phyloP scores from a whole-genome alignment of 2,113 vertebrate species.

The Marmota monax region DNA sequence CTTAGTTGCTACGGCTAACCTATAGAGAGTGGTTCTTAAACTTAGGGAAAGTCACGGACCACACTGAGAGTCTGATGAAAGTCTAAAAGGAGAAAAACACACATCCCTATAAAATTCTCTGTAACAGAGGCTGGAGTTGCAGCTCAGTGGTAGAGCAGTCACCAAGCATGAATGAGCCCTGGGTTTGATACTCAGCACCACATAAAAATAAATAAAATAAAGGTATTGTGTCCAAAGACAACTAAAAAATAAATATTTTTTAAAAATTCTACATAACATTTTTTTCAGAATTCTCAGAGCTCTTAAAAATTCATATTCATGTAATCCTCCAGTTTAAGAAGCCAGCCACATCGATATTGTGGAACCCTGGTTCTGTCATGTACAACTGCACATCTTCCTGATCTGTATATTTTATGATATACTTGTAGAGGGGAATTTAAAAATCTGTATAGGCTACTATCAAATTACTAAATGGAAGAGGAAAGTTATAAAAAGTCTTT shows the following conservation, averaged over 20 bases:
- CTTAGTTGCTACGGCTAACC: neutral
- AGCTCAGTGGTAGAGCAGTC: too few species aligned
- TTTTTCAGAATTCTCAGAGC: neutral
- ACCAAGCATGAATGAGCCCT: too few species aligned
- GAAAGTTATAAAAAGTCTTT: neutral
- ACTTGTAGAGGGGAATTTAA: neutral
- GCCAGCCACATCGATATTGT: neutral
- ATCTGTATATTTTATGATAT: neutral
- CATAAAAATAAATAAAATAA: too few species aligned
- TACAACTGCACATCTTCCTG: neutral
- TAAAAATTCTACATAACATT: neutral
- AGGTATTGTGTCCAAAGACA: too few species aligned
- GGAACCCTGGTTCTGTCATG: neutral
- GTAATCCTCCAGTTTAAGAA: neutral
- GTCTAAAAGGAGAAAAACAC: neutral
- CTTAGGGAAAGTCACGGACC: neutral
- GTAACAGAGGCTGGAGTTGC: too few species aligned
- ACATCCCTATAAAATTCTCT: too few species aligned
- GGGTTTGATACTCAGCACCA: too few species aligned
- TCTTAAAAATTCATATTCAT: neutral
- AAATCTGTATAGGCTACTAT: neutral
- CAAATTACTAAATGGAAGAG: neutral
- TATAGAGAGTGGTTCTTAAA: neutral
- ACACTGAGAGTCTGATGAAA: neutral
- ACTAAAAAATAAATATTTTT: too few species aligned